These are phyloP conservation scores for Drosophila histrio DNA, from an alignment of 2,888 invertebrate genomes.

Conservation along the genomic window DNA sequence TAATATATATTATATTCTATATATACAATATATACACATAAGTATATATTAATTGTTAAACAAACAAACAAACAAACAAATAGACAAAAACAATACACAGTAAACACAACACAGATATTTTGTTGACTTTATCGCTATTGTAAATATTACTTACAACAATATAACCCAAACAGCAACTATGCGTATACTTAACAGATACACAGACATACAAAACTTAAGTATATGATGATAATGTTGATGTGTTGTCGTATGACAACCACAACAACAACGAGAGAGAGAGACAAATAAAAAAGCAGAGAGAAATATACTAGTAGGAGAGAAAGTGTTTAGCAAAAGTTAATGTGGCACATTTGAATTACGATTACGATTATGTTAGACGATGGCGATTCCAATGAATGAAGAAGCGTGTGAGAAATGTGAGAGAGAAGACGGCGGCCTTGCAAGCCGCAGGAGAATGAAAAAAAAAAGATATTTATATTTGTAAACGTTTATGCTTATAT, in stretches of 20 bases:
- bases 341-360: constrained; percentile 45
- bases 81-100: constrained; percentile 24
- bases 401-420: constrained; percentile 30
- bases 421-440: constrained; percentile 17
- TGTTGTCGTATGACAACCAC: constrained; percentile 11
- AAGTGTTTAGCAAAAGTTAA: constrained; percentile 60
- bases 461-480: constrained; percentile 73
- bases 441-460: constrained; percentile 50
- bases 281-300: constrained; percentile 17
- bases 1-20: constrained; percentile 47
- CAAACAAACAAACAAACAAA: constrained; percentile 41
- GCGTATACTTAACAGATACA: constrained; percentile 30
- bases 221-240: constrained; percentile 20
- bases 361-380: constrained; percentile 28
- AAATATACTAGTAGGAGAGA: constrained; percentile 22
- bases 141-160: constrained; percentile 63
- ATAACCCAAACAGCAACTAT: constrained; percentile 36
- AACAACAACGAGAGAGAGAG: too few species aligned
- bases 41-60: constrained; percentile 47
- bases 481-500: constrained; percentile 74
- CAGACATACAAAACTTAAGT: constrained; percentile 25
- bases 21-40: constrained; percentile 36
- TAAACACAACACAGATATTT: constrained; percentile 50
- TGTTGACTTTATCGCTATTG: constrained; percentile 70
- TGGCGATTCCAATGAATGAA: constrained; percentile 44